Base-by-base conservation (phyloP, 2,797 vertebrate species). In the Pipistrellus kuhlii region DNA sequence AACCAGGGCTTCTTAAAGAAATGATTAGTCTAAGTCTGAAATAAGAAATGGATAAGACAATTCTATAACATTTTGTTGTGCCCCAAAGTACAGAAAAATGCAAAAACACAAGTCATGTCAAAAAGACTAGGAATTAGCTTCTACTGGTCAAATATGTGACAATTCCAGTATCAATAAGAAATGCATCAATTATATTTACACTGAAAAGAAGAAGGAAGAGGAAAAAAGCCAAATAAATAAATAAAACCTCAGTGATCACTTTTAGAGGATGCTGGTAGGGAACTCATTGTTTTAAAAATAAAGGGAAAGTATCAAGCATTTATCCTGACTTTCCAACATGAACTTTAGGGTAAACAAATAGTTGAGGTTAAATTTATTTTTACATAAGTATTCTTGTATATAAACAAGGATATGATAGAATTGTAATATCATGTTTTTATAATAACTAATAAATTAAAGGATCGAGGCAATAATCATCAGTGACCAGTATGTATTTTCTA, bases 371-470 rank as follows among this genome's bases (percentile, higher is more conserved):
- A 81, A 13, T 27, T 78, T 53, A 18, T 75, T 62, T 64, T 71
- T 83, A 41, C 35, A 0, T 44, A 91, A 68, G 17, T 73, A 84
- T 59, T 69, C 44, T 62, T 35, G 1, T 46, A 86, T 21, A 83
- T n/a, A 88, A 93, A 44, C 8, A 91, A 83, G 8, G 30, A 80
- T 51, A 55, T 17, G 27, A 77, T 0, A 92, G 9, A 77, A 51
- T 32, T 46, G 62, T 30, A 35, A 35, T 21, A 82, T 13, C 15
- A 59, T 15, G 78, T 41, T 53, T 72, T 59, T 51, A 5, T 8
- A 46, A 46, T 82, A 73, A 93, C 30, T 88, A 91, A 82, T 82
- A 17, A 89, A 90, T 48, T 57, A 68, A 78, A 85, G 21, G 25
- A 59, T 57, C 32, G 0, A 68, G 38, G 3, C 41, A 94, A 25